Base-by-base conservation (phyloP, 92 coral and sea anemone species). In the Actinernus sp. region DNA sequence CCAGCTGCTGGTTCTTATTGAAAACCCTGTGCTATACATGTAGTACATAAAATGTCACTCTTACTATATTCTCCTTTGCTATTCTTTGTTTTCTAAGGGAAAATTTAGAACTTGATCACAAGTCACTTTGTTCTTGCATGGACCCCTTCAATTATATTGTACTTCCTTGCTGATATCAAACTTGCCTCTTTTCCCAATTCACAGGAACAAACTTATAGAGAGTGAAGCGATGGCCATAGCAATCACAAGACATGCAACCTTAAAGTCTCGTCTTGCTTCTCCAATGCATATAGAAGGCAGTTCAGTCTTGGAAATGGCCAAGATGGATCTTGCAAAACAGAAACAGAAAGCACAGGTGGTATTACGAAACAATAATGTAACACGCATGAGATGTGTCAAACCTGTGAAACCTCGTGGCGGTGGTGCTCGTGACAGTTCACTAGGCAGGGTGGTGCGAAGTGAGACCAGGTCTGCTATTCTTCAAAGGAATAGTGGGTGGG, bases 341-440 rank as follows among this genome's bases (percentile, higher is more conserved):
- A 79, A 79, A 64, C 93, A 91, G 66, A 95, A 92, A 59, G 99
- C 97, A 19, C 91, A 95, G 99, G 99, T 95, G 97, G 97, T 90
- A 73, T 72, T 86, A 64, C 89, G 92, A 36, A 71, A 65, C 66
- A 83, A 84, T 48, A 28, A 61, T 60, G 60, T 90, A 22, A 80
- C 92, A 27, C 85, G 71, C 46, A 78, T 90, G 62, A 85, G 82
- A 61, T 90, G 88, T 85, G 97, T 90, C 64, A 90, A 73, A 43
- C 97, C 97, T 43, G 72, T 90, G 63, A 90, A 76, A 67, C 89
- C 87, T 62, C 78, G 92, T 56, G 68, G 60, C 75, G 73, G 82
- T 14, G 44, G 34, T 33, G 83, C 44, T 47, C 44, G 30, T 22
- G 46, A 24, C 59, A 29, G 51, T 41, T 39, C 31, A 31, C 31